phyloP scores from a whole-genome alignment of 1,140 invertebrate genomes.

The Aricia agestis region DNA sequence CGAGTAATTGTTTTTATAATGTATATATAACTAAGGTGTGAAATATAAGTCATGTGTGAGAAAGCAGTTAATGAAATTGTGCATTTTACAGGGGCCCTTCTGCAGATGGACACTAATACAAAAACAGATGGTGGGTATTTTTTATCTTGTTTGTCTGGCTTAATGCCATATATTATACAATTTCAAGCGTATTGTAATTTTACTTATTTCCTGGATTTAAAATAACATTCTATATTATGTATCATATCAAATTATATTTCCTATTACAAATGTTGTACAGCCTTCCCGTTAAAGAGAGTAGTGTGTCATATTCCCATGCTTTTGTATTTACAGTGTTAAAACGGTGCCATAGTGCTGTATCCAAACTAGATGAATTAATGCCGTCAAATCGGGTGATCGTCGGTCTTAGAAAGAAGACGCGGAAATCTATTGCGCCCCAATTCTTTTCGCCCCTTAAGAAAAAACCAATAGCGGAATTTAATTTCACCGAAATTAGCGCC shows the following conservation, averaged over 20 bases:
- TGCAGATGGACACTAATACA: constrained; percentile 37
- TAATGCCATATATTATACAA: not conserved
- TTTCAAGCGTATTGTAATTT: not conserved
- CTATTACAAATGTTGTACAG: not conserved
- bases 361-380: constrained; percentile 42
- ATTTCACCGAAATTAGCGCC: constrained; percentile 46
- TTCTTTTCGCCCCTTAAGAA: constrained; percentile 67
- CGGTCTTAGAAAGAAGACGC: constrained; percentile 32
- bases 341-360: constrained; percentile 53
- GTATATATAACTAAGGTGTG: too few relatives aligned
- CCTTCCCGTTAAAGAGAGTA: not conserved
- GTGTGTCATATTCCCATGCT: constrained; percentile 15
- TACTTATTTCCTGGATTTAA: too few relatives aligned
- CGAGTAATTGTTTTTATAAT: too few relatives aligned
- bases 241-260: too few relatives aligned
- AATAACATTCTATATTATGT: too few relatives aligned
- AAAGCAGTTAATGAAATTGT: not conserved
- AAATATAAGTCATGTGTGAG: not conserved
- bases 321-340: constrained; percentile 62
- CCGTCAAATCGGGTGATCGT: constrained; percentile 56
- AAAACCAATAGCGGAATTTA: constrained; percentile 48
- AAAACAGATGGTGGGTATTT: constrained; percentile 50
- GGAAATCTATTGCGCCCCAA: constrained; percentile 43
- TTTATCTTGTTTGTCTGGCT: constrained; percentile 16
- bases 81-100: constrained; percentile 41